Evolutionary conservation across 1,140 invertebrate genomes (phyloP).

Genomic region (Plectrocnemia conspersa): DNA sequence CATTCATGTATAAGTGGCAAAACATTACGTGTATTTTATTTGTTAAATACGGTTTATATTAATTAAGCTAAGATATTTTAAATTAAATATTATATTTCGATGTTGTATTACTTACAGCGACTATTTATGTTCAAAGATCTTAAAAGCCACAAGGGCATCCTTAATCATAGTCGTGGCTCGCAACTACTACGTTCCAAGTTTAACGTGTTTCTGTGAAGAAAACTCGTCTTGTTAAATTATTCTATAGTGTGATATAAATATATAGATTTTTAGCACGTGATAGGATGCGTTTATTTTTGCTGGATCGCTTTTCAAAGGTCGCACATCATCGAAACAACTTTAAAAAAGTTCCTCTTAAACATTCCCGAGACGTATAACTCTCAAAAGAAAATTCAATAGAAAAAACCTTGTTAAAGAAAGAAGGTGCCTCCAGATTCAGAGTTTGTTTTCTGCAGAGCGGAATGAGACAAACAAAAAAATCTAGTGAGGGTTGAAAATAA

Average conservation of each 20-base stretch:
- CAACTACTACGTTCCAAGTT: too few relatives aligned
- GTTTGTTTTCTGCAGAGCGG: conserved; percentile 30
- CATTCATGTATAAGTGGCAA: too few relatives aligned
- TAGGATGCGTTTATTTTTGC: conserved; percentile 28
- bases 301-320: conserved; percentile 27
- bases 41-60: too few relatives aligned
- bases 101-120: too few relatives aligned
- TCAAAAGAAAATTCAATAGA: conserved; percentile 37
- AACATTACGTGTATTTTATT: too few relatives aligned
- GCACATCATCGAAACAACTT: conserved; percentile 27
- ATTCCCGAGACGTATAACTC: conserved; percentile 35
- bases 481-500: conserved; percentile 20
- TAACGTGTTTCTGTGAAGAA: too few relatives aligned
- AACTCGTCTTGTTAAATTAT: too few relatives aligned
- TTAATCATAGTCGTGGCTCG: conserved; percentile 10
- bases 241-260: too few relatives aligned
- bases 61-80: too few relatives aligned
- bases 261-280: too few relatives aligned
- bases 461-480: conserved; percentile 29
- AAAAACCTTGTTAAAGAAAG: conserved; percentile 19
- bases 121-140: background rate
- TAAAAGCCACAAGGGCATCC: background rate
- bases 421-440: conserved; percentile 27
- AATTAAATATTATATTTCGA: too few relatives aligned
- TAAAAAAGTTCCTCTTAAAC: conserved; percentile 31